phyloP scores from a whole-genome alignment of 2,113 vertebrate species.

The Hippotragus niger region DNA sequence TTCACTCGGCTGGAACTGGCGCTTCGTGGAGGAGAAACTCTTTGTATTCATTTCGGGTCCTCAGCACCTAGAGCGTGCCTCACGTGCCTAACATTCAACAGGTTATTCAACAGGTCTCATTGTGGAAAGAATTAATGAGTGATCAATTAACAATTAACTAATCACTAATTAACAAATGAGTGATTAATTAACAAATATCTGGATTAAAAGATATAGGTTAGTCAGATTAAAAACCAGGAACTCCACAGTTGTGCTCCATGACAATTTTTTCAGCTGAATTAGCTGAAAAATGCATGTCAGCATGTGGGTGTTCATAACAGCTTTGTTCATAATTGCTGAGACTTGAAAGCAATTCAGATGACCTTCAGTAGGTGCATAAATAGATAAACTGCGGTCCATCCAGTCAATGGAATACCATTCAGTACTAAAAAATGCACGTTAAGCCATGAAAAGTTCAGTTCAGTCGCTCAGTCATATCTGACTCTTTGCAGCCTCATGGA shows the following conservation, averaged over 20 bases:
- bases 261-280: neutral
- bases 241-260: neutral
- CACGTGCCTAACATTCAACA: neutral
- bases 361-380: neutral
- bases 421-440: neutral
- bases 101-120: neutral
- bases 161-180: neutral
- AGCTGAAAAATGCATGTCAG: neutral
- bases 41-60: neutral
- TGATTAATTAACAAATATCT: neutral
- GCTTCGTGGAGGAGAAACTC: neutral
- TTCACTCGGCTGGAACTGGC: rapidly evolving
- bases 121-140: neutral
- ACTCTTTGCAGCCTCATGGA: neutral
- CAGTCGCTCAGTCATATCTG: neutral
- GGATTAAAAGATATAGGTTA: neutral
- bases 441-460: neutral
- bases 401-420: neutral
- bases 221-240: neutral
- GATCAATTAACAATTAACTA: neutral
- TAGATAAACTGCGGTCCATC: neutral
- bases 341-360: neutral
- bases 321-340: neutral
- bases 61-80: neutral
- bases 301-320: neutral